Percentiles rank a stretch among this genome's conserved stretches.
Conservation (phyloP, 2,888 invertebrate genomes). For the Thymelicus sylvestris region DNA sequence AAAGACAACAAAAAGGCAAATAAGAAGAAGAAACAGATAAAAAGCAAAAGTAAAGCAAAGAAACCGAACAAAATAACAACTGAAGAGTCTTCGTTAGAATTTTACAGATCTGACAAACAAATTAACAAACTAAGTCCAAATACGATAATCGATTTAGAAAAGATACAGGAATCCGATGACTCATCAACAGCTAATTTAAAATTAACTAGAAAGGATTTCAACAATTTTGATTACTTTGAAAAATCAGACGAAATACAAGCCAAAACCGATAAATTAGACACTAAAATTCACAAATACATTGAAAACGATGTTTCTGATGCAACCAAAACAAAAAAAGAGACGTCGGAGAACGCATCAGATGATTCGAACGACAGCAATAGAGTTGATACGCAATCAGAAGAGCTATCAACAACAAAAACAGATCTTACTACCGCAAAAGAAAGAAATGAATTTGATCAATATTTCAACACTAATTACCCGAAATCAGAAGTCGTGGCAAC, state of each 20-base stretch:
- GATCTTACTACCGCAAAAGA: conserved; percentile 44
- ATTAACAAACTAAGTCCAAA: neutral
- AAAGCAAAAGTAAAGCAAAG: neutral
- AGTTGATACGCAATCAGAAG: conserved; percentile 4
- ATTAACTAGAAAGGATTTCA: conserved; percentile 9
- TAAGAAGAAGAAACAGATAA: conserved; percentile 1
- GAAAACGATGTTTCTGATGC: neutral
- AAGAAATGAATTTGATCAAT: conserved; percentile 51
- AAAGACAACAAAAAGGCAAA: neutral
- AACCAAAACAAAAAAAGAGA: neutral
- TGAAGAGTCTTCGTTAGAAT: conserved; percentile 14
- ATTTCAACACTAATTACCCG: conserved; percentile 47
- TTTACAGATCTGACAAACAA: neutral
- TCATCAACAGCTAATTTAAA: neutral
- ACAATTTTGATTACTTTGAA: neutral
- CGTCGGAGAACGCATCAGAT: neutral
- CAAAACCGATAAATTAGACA: neutral
- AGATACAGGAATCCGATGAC: neutral
- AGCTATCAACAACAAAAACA: neutral
- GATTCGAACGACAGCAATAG: conserved; percentile 8
- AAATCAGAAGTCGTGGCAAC: conserved; percentile 47
- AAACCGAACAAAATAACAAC: neutral
- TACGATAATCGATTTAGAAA: conserved; percentile 2
- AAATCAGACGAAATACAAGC: neutral
- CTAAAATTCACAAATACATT: neutral